Evolutionary conservation across 2,888 invertebrate species (phyloP).

Genomic region (Polydrusus cervinus): DNA sequence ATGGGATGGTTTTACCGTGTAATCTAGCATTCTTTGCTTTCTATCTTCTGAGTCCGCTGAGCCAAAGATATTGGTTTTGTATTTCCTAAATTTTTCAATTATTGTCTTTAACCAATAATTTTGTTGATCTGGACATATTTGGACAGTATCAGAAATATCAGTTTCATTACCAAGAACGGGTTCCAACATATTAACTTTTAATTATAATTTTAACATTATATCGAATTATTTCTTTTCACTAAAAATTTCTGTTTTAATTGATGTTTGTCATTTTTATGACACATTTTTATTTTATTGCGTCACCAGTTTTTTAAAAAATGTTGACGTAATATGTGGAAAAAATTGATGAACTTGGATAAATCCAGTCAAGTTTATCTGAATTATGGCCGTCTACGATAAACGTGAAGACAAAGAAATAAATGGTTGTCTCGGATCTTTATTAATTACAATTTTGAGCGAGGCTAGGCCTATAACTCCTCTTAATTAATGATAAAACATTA

Average conservation of each 20-base stretch:
- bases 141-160: neutral
- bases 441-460: no score
- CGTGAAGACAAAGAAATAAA: no score
- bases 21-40: conserved; percentile 51
- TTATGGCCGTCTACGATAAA: no score
- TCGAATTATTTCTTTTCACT: conserved; percentile 22
- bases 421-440: no score
- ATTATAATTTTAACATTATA: conserved; percentile 14
- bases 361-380: no score
- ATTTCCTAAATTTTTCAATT: conserved; percentile 56
- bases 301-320: no score
- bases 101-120: conserved; percentile 55
- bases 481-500: no score
- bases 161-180: conserved; percentile 12
- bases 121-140: conserved; percentile 24
- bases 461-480: no score
- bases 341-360: no score
- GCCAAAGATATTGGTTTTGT: conserved; percentile 55
- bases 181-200: conserved; percentile 37
- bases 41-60: conserved; percentile 23
- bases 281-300: neutral
- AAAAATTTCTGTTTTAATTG: neutral
- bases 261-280: neutral
- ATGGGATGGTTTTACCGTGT: conserved; percentile 54
- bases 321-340: no score